phyloP scores from a whole-genome alignment of 30 jellyfish, hydroid and myxozoan genomes.

The Nemopilema nomurai region DNA sequence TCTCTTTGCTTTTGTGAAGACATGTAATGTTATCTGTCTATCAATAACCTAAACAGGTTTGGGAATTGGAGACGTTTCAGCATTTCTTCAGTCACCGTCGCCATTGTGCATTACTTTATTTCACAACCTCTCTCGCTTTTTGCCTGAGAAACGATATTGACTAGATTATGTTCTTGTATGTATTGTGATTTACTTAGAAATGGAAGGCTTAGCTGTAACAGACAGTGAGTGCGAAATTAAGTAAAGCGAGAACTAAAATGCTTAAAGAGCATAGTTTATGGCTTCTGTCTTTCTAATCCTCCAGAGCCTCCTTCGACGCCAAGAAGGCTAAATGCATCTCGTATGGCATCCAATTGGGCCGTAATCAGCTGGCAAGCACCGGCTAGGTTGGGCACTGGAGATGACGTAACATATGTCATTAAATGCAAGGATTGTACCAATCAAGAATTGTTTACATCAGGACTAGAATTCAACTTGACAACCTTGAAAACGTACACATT shows the following conservation, averaged over 20 bases:
- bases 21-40: too few species aligned
- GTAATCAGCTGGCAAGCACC: constrained; percentile 32
- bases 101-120: too few species aligned
- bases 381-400: constrained; percentile 33
- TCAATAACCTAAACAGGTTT: too few species aligned
- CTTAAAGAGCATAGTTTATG: neutral
- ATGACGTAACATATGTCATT: neutral
- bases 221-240: neutral
- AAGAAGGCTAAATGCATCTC: constrained; percentile 8
- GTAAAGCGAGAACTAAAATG: neutral
- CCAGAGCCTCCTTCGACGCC: constrained; percentile 42
- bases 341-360: constrained; percentile 23
- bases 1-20: too few species aligned
- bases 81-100: too few species aligned
- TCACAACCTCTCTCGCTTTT: too few species aligned
- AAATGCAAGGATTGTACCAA: neutral
- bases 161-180: too few species aligned
- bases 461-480: neutral
- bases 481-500: constrained; percentile 40
- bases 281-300: neutral
- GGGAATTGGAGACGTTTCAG: too few species aligned
- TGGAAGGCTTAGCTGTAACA: neutral
- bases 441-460: neutral
- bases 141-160: too few species aligned
- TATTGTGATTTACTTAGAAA: too few species aligned